Base-by-base conservation (phyloP, 2,888 invertebrate genomes). In the Agonopterix heracliana region DNA sequence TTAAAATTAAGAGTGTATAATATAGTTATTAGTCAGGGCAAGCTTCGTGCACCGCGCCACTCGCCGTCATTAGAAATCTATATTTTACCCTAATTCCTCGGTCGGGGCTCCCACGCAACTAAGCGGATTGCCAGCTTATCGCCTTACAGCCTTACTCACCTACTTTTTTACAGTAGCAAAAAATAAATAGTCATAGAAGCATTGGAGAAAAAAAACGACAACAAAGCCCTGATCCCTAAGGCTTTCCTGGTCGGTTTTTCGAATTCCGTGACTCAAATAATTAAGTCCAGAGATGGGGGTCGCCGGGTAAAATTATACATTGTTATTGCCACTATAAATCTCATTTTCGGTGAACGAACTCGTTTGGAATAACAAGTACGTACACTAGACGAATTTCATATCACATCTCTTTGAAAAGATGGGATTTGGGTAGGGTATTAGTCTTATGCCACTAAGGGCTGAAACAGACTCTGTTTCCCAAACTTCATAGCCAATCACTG, bases 201-300 rank as follows among this genome's bases (percentile, higher is more conserved):
- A 69, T 67, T 71, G 73, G 71, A 68, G 64, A 63, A 58, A 66
- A 63, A 80, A 81, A 81, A 74, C 68, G 69, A 71, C 71, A 79
- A 83, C 79, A 82, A 83, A 74, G 78, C 73, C 69, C 55, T 75
- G 79, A 83, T 83, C 82, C 83, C 78, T 64, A 57, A 71, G 77
- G 82, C 80, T 83, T 81, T 83, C 68, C 72, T 74, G 64, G 71
- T 72, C 72, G 74, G 76, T 78, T 77, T 81, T 81, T 81, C 73
- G 82, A 78, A 83, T 84, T 85, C 78, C 87, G 86, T 87, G 86
- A 87, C 86, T 83, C 80, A 82, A 84, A 88, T 88, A 87, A 87
- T 86, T 85, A 88, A 83, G 79, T 78, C 70, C 66, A 68, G 69
- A 74, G 72, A 77, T 77, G 75, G 74, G 77, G 82, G 78, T 80